Evolutionary conservation across 2,113 vertebrate species (phyloP).

Genomic region (Lichenostomus cassidix): DNA sequence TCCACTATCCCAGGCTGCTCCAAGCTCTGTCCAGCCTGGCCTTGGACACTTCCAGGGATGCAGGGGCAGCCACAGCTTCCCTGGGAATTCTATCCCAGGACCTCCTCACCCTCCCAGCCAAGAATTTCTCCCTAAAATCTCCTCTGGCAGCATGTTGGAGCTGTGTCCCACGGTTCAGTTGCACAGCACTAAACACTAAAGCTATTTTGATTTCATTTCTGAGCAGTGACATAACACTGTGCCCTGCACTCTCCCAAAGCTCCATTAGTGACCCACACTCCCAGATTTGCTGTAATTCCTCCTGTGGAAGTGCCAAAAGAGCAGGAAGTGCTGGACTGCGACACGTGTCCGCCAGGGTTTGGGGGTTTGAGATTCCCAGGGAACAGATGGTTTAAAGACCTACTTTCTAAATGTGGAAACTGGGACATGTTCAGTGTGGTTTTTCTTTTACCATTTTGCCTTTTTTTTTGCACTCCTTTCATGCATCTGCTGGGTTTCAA

Average conservation of each 20-base stretch:
- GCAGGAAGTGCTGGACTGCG: neutral
- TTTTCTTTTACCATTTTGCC: neutral
- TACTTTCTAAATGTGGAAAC: conserved; percentile 54
- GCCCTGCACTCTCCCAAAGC: neutral
- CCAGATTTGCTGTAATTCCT: neutral
- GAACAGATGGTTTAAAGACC: conserved; percentile 54
- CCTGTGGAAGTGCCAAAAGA: neutral
- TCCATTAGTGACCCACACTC: neutral
- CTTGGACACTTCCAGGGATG: neutral
- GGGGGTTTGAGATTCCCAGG: neutral
- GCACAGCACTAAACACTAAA: neutral
- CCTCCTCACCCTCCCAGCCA: neutral
- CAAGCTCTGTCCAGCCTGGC: neutral
- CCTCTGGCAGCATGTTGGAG: neutral
- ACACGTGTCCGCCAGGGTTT: neutral
- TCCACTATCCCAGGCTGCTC: rapidly evolving
- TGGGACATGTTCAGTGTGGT: neutral
- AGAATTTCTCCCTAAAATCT: neutral
- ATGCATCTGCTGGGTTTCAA: neutral
- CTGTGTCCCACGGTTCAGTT: neutral
- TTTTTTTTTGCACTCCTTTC: neutral
- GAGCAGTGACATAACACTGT: neutral
- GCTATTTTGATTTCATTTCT: neutral
- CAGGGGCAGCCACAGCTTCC: neutral
- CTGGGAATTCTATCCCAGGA: neutral